Conservation (phyloP, 2,888 invertebrate genomes). For the Plebejus anna region DNA sequence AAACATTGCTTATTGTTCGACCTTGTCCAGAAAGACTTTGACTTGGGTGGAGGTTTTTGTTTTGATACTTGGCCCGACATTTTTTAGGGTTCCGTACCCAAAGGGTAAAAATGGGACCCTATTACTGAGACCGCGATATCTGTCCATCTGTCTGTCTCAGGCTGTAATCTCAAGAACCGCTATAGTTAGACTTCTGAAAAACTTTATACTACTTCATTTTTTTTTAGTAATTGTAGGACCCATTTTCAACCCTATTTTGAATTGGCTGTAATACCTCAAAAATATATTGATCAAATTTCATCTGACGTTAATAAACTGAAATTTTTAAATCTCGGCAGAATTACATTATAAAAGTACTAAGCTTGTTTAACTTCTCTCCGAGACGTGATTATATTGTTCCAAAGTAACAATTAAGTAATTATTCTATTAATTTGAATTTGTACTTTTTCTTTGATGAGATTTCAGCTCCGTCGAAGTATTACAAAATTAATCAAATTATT, state of each 20-base stretch:
- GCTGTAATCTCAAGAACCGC: too few species aligned
- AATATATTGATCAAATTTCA: background rate
- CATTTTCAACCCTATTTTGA: background rate
- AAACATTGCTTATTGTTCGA: background rate
- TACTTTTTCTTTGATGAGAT: conserved; percentile 22
- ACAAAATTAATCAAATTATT: conserved; percentile 21
- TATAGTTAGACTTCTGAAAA: too few species aligned
- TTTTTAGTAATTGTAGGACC: too few species aligned
- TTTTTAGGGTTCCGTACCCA: too few species aligned
- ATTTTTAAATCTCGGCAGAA: background rate
- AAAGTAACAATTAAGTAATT: conserved; percentile 23
- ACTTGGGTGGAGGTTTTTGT: too few species aligned
- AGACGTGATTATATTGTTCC: conserved; percentile 13
- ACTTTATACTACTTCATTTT: background rate
- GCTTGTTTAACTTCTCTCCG: background rate
- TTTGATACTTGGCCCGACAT: too few species aligned
- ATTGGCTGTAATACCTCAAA: background rate
- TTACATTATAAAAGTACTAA: background rate
- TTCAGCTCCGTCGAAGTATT: background rate
- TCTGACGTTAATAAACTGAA: background rate
- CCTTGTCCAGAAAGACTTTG: background rate
- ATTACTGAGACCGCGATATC: too few species aligned
- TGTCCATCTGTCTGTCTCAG: too few species aligned
- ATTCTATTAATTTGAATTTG: conserved; percentile 18
- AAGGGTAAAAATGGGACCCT: too few species aligned